A percentile compares a stretch with the other conserved stretches of the same genome.
Conservation (phyloP, 2,113 vertebrate species). For the Rhadina sibilatrix region DNA sequence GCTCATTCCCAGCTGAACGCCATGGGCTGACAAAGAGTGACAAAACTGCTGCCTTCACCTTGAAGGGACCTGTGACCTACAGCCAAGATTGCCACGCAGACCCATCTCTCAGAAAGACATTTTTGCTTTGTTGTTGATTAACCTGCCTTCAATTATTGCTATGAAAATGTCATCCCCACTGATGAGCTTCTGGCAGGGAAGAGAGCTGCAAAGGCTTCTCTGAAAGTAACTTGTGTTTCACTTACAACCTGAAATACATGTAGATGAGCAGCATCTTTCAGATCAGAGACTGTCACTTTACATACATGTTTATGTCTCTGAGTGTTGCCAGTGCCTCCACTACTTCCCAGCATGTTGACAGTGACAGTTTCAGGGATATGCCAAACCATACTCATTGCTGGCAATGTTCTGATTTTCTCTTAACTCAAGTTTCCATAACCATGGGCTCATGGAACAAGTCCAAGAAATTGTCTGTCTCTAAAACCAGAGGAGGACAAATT, state of each 20-base stretch:
- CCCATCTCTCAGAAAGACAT: background rate
- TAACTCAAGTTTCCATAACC: background rate
- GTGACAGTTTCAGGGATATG: background rate
- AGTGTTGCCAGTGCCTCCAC: background rate
- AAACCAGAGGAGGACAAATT: background rate
- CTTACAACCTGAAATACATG: background rate
- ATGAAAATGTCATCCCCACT: background rate
- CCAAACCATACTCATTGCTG: background rate
- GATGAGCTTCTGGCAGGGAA: background rate
- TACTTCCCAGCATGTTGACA: background rate
- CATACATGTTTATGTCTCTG: background rate
- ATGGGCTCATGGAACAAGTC: background rate
- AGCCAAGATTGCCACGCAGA: background rate
- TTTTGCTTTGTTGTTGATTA: constrained; percentile 1
- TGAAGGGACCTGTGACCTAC: background rate
- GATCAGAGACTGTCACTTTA: background rate
- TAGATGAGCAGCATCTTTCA: background rate
- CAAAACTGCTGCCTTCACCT: background rate
- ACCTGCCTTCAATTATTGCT: background rate
- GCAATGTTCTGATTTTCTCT: background rate
- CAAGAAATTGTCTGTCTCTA: background rate
- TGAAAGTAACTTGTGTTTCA: background rate
- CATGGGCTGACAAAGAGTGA: background rate
- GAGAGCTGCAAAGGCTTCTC: background rate
- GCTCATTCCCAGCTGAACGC: background rate